Evolutionary conservation across 92 coral and sea anemone species (phyloP).

Genomic region (Pocillopora grandis): DNA sequence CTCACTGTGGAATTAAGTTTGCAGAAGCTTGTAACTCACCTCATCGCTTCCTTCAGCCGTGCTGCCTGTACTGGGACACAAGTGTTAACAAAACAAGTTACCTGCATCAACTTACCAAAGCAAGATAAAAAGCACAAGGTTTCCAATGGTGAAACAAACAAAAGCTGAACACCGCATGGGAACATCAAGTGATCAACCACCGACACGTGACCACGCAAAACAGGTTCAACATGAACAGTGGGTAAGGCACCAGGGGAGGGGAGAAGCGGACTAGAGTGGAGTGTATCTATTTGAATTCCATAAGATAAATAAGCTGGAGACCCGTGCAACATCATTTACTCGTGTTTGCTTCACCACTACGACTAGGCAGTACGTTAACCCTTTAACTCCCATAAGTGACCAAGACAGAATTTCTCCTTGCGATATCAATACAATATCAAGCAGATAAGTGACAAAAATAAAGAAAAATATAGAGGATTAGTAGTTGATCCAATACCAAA

Average conservation of each 20-base stretch:
- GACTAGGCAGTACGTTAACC: not conserved
- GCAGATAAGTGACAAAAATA: too few species aligned
- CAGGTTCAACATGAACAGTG: too few species aligned
- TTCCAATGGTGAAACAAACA: constrained; percentile 5
- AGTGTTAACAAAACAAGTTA: constrained; percentile 49
- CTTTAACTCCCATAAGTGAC: too few species aligned
- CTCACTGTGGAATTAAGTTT: too few species aligned
- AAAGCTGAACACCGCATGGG: not conserved
- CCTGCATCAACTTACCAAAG: constrained; percentile 37
- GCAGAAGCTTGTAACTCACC: constrained; percentile 27
- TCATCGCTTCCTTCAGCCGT: not conserved
- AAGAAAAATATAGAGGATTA: too few species aligned
- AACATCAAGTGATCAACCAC: too few species aligned
- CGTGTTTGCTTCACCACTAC: constrained; percentile 2
- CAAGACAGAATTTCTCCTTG: too few species aligned
- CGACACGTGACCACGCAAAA: too few species aligned
- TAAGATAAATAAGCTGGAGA: not conserved
- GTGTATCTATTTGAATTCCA: not conserved
- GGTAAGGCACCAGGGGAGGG: too few species aligned
- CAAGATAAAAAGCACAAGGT: not conserved
- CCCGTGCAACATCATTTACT: not conserved
- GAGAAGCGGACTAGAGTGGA: too few species aligned
- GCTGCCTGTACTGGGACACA: constrained; percentile 55
- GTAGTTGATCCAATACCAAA: too few species aligned
- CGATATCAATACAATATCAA: too few species aligned